A percentile compares a stretch with the other conserved stretches of the same genome.
Conservation (phyloP, 2,797 vertebrate species). For the Eupleurogrammus muticus region DNA sequence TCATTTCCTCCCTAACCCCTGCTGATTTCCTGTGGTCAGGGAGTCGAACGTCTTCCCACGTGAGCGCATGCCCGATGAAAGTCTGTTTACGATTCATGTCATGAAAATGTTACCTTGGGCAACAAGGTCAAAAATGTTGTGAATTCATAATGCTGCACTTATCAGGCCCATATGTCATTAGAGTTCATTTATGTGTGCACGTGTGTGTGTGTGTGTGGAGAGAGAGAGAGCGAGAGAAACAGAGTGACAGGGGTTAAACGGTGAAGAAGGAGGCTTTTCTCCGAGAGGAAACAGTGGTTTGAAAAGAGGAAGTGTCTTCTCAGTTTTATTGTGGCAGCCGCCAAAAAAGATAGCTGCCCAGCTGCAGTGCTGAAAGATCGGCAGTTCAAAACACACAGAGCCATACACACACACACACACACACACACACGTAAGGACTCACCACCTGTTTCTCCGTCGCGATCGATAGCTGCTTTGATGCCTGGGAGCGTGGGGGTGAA, state of each 20-base stretch:
- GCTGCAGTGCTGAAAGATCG: constrained; percentile 68
- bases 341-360: constrained; percentile 58
- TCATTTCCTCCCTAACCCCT: constrained; percentile 40
- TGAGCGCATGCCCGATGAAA: constrained; percentile 25
- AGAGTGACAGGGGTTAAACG: constrained; percentile 22
- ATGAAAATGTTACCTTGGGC: neutral
- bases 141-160: neutral
- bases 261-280: constrained; percentile 33
- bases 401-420: constrained; percentile 13
- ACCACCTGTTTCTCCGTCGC: constrained; percentile 64
- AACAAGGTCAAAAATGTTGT: constrained; percentile 29
- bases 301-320: constrained; percentile 67
- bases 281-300: constrained; percentile 55
- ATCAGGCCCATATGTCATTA: constrained; percentile 6
- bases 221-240: constrained; percentile 11
- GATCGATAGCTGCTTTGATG: constrained; percentile 69
- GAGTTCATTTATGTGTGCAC: neutral
- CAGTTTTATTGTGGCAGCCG: constrained; percentile 52
- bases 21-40: constrained; percentile 34
- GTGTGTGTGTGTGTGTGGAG: neutral
- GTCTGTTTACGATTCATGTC: constrained; percentile 13
- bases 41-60: constrained; percentile 18
- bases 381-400: constrained; percentile 24
- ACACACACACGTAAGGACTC: constrained; percentile 5
- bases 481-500: constrained; percentile 30